Conservation (phyloP, 1,140 invertebrate species). For the Dermatophagoides farinae region DNA sequence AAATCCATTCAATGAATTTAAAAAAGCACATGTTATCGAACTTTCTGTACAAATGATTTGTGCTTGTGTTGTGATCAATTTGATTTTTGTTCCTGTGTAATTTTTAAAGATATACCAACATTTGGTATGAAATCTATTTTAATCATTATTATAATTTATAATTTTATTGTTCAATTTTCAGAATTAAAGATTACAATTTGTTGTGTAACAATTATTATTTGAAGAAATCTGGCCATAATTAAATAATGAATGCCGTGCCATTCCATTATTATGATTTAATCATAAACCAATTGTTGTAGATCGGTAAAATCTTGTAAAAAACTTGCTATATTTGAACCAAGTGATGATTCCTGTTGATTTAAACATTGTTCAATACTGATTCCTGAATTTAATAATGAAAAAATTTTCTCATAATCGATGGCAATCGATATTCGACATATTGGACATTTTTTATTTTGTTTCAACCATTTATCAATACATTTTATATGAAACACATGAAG, state of each 20-base stretch:
- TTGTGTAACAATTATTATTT: too few relatives aligned
- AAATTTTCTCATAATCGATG: conserved; percentile 28
- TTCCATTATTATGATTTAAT: background rate
- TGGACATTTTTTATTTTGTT: conserved; percentile 79
- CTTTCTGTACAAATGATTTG: too few relatives aligned
- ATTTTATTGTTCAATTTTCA: too few relatives aligned
- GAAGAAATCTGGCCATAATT: background rate
- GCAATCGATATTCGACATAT: conserved; percentile 77
- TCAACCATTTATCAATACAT: conserved; percentile 83
- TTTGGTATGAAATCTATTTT: too few relatives aligned
- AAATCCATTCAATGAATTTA: too few relatives aligned
- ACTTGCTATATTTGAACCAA: background rate
- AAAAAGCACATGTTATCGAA: too few relatives aligned
- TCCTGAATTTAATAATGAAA: background rate
- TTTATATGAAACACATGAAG: conserved; percentile 88
- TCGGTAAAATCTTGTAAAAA: background rate
- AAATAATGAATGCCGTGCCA: background rate
- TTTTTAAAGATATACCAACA: too few relatives aligned
- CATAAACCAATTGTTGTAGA: too few relatives aligned
- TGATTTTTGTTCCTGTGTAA: too few relatives aligned
- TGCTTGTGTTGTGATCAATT: too few relatives aligned
- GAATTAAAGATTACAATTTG: too few relatives aligned
- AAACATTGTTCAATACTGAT: conserved; percentile 5
- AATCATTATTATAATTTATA: too few relatives aligned
- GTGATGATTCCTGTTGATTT: background rate